Evolutionary conservation across 2,888 invertebrate species (phyloP).

Genomic region (Zelleria hepariella): DNA sequence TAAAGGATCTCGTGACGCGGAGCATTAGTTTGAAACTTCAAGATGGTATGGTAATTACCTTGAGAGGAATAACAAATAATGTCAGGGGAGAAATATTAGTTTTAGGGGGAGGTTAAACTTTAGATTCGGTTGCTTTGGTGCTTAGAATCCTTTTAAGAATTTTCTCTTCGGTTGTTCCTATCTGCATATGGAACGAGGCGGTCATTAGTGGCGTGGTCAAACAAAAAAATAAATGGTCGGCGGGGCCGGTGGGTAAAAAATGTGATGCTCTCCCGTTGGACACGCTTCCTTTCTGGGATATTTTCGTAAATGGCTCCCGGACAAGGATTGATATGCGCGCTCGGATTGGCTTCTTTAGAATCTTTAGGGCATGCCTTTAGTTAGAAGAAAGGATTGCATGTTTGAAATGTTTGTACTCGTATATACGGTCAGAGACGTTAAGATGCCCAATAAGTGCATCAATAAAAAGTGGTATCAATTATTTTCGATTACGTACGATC

Average conservation of each 20-base stretch:
- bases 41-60: not conserved
- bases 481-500: too few species aligned
- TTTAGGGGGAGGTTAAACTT: not conserved
- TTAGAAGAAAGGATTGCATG: not conserved
- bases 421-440: too few species aligned
- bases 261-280: slow-evolving; percentile 1
- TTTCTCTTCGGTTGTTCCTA: slow-evolving; percentile 7
- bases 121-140: not conserved
- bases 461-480: too few species aligned
- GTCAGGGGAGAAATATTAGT: slow-evolving; percentile 1
- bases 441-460: too few species aligned
- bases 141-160: slow-evolving; percentile 6
- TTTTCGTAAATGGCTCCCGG: slow-evolving; percentile 1
- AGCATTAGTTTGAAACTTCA: not conserved
- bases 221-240: slow-evolving; percentile 9
- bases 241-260: slow-evolving; percentile 1
- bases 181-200: slow-evolving; percentile 7
- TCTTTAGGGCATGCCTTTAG: not conserved
- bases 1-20: not conserved
- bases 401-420: not conserved
- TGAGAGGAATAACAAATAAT: not conserved
- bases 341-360: not conserved
- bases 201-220: slow-evolving; percentile 8
- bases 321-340: slow-evolving; percentile 3
- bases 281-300: not conserved